Percentiles rank a stretch among this genome's conserved stretches.
These are phyloP conservation scores for Eledone cirrhosa DNA, from an alignment of 2,888 invertebrate genomes.

Conservation along the genomic window DNA sequence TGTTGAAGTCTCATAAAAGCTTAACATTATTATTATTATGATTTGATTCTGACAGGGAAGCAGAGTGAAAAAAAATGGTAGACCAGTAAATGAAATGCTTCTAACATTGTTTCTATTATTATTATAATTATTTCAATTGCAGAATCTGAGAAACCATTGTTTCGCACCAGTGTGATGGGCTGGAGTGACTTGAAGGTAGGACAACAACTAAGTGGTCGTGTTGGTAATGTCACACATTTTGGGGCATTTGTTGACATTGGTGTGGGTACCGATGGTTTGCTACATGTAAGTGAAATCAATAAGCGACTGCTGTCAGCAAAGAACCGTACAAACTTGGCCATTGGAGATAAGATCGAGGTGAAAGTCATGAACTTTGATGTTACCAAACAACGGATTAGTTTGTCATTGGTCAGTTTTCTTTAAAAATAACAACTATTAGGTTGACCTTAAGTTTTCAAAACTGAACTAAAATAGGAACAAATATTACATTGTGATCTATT, in stretches of 20 bases:
- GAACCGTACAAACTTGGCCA: constrained; percentile 38
- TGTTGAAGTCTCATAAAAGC: too few relatives aligned
- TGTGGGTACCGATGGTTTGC: constrained; percentile 63
- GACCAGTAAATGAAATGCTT: too few relatives aligned
- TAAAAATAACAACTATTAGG: neutral
- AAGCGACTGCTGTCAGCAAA: constrained; percentile 33
- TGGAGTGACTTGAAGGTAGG: constrained; percentile 73
- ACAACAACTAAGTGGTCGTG: constrained; percentile 72
- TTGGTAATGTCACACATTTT: constrained; percentile 87
- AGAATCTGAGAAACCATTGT: constrained; percentile 76
- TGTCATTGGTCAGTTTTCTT: constrained; percentile 36
- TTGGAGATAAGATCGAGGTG: constrained; percentile 60
- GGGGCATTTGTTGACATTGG: constrained; percentile 86
- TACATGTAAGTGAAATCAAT: constrained; percentile 67
- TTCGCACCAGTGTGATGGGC: constrained; percentile 77
- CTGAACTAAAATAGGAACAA: too few relatives aligned
- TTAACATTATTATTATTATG: too few relatives aligned
- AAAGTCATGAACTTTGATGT: constrained; percentile 49
- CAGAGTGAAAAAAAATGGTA: too few relatives aligned
- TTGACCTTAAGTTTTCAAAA: too few relatives aligned
- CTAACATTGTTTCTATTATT: too few relatives aligned
- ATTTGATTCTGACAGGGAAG: too few relatives aligned
- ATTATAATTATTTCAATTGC: constrained; percentile 29
- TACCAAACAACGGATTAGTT: constrained; percentile 48
- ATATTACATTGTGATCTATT: too few relatives aligned